Evolutionary conservation across 1,140 invertebrate species (phyloP), one percentile per base, ranked within the genome.

Genomic region (Apis laboriosa): DNA sequence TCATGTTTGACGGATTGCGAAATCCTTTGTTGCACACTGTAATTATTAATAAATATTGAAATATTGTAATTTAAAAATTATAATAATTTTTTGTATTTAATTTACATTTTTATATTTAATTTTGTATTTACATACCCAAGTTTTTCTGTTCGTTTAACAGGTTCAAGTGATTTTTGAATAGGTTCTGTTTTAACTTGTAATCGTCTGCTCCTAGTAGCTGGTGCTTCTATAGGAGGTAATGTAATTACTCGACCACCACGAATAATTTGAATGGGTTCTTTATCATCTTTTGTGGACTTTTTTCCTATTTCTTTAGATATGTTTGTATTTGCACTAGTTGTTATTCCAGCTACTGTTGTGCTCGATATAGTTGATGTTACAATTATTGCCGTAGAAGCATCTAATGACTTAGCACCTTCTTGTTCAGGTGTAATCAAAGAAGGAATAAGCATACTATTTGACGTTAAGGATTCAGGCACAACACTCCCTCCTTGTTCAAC

Each of bases 191-290:
- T 94, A 0, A 90, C 86, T 78, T 94, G 94, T 12, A 94, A 91
- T 63, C 92, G 80, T 86, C 94, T 95, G 84, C 95, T 95, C 73
- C 96, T 92, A 2, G 96, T 97, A 15, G 96, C 96, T n/a, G 96
- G 97, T 51, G 97, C 96, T 94, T 97, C 97, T 64, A 97, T 97
- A 2, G 97, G 97, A 24, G 97, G 97, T 79, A 97, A 92, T 11
- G 96, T 96, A 73, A 97, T 96, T 28, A 97, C 94, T 63, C 96
- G 94, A 12, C 96, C 96, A 90, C 97, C 96, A 11, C 96, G 94
- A 11, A 97, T 94, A 89, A 97, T 96, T 93, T 97, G 96, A 81
- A 96, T 95, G 0, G 95, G 95, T 86, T 96, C 95, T 86, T 96
- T 94, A 3, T 90, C 86, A 9, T 91, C 92, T 75, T 90, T 93